Conservation (phyloP, 2,888 invertebrate genomes). For the Eristalis tenax region DNA sequence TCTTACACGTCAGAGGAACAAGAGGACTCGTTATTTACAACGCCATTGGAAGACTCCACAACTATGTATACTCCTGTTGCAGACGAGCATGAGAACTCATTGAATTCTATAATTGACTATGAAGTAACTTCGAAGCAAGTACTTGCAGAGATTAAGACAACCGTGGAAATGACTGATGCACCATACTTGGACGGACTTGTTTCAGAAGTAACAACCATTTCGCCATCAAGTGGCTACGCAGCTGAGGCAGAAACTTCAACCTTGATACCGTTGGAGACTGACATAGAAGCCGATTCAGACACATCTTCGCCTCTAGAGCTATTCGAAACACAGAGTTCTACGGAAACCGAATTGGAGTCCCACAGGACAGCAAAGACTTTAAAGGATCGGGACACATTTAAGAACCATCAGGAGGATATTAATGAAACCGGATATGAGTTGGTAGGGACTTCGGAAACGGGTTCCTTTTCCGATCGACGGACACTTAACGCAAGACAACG, state of each 20-base stretch:
- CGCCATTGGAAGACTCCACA: not conserved
- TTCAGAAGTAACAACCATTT: slow-evolving; percentile 16
- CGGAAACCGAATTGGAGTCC: not conserved
- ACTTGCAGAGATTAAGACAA: not conserved
- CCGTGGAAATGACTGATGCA: not conserved
- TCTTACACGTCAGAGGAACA: not conserved
- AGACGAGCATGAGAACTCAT: not conserved
- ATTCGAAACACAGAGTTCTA: not conserved
- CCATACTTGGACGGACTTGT: slow-evolving; percentile 5
- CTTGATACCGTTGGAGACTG: not conserved
- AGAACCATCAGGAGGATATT: not conserved
- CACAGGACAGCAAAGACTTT: slow-evolving; percentile 49
- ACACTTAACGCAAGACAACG: not conserved
- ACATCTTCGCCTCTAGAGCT: not conserved
- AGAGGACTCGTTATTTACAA: not conserved
- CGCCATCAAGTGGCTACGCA: not conserved
- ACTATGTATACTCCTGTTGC: not conserved
- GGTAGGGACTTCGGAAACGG: not conserved
- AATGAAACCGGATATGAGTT: not conserved
- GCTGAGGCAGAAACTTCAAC: not conserved
- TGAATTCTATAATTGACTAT: not conserved
- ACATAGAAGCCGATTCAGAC: not conserved
- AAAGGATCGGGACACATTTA: slow-evolving; percentile 4
- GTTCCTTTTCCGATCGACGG: slow-evolving; percentile 15
- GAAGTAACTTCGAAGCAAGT: not conserved